These are phyloP conservation scores for Pseudocheirus occidentalis DNA, from an alignment of 2,797 vertebrate genomes.

Conservation along the genomic window DNA sequence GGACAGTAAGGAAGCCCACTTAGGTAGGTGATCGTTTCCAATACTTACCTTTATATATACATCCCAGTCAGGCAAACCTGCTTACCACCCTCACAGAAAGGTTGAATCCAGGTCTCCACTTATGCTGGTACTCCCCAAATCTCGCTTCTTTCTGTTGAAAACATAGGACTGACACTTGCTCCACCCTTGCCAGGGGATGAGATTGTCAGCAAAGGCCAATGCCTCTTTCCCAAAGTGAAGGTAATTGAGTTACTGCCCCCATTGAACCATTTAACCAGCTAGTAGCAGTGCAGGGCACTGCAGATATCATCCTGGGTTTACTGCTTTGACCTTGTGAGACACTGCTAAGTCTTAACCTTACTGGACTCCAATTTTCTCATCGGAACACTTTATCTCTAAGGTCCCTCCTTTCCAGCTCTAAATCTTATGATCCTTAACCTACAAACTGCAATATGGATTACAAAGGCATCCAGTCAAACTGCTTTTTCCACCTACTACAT, in stretches of 20 bases:
- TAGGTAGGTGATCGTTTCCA: neutral
- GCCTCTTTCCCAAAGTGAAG: neutral
- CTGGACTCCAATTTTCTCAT: neutral
- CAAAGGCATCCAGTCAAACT: constrained; percentile 13
- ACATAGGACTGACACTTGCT: neutral
- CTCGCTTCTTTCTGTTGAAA: neutral
- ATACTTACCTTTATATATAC: neutral
- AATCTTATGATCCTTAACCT: neutral
- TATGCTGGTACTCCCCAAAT: neutral
- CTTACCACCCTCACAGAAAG: neutral
- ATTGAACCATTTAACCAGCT: neutral
- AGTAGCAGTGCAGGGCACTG: neutral
- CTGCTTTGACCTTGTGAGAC: neutral
- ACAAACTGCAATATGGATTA: neutral
- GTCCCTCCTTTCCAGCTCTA: neutral
- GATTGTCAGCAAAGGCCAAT: neutral
- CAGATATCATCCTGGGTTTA: neutral
- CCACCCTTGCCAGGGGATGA: neutral
- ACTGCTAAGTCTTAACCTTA: neutral
- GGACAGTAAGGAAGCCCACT: neutral
- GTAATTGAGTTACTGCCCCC: neutral
- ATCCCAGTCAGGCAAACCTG: neutral
- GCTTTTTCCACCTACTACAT: neutral
- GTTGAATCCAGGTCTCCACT: neutral
- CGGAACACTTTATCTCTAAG: neutral